Evolutionary conservation across 2,888 invertebrate genomes (phyloP), one percentile per base, ranked within the genome.

Genomic region (Catocala sponsa): DNA sequence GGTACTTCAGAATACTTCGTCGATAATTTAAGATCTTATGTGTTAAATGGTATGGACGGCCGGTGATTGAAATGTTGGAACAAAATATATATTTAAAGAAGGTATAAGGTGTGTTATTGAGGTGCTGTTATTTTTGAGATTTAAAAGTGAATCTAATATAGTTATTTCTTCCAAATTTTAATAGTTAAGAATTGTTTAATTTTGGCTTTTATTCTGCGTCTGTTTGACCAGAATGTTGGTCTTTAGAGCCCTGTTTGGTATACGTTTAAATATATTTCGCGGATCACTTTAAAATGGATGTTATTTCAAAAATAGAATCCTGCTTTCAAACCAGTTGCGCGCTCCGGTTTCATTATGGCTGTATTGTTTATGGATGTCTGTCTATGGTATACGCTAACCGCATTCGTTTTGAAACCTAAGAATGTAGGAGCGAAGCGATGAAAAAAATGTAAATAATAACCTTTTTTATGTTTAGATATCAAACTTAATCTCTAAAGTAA

Each of bases 1-100:
- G 96, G 96, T 72, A 86, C 96, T 35, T 97, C 97, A 0, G 98
- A 98, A 88, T 97, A 97, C 88, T 94, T 97, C 2, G 86, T 90
- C 0, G 86, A 86, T 43, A 87, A 79, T 62, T 79, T 92, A 2
- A 83, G 81, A 54, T 68, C 80, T 12, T 91, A 75, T 55, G 85
- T 93, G 0, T 11, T 82, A 4, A 80, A 77, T 42, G 80, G 78
- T 2, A 61, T 68, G 4, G 82, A 86, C 15, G 80, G 78, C 2
- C 76, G 81, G 80, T 83, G 82, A 83, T 74, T 56, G 59, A n/a
- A 46, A 44, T 44, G 44, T 44, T 12, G 12, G 7, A 9, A 41
- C 42, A 13, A 54, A 54, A 46, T n/a, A 7, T 25, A 15, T 10
- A 32, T 11, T 42, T 41, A n/a, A 33, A 59, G n/a, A n/a, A n/a